Conservation (phyloP, 1,140 invertebrate genomes). For the Macrobrachium nipponense region DNA sequence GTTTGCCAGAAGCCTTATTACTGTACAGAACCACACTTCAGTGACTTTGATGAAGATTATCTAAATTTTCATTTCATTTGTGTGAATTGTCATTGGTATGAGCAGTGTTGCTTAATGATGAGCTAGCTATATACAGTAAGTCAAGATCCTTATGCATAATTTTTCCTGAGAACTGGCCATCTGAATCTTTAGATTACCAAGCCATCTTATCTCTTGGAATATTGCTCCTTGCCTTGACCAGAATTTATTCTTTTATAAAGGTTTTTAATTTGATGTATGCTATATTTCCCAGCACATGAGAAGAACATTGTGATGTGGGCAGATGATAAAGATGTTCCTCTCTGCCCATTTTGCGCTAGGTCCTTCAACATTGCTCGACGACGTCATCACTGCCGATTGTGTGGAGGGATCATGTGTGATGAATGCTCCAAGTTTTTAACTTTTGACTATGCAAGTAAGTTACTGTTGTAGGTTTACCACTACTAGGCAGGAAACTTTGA, state of each 20-base stretch:
- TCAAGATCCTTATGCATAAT: neutral
- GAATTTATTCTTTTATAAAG: no score
- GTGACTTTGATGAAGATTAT: no score
- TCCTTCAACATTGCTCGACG: conserved; percentile 84
- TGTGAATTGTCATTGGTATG: no score
- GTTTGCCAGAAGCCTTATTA: no score
- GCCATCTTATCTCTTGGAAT: neutral
- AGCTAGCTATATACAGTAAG: no score
- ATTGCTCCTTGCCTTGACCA: no score
- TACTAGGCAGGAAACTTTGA: no score
- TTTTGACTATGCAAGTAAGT: conserved; percentile 79
- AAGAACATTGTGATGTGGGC: conserved; percentile 91
- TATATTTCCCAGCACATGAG: conserved; percentile 75
- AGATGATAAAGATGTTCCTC: conserved; percentile 87
- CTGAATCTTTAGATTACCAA: neutral
- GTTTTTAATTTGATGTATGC: conserved; percentile 24
- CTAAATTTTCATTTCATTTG: no score
- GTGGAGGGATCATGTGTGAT: conserved; percentile 95
- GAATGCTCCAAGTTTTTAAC: conserved; percentile 91
- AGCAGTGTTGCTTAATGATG: no score
- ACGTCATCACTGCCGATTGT: conserved; percentile 96
- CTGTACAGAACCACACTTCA: no score
- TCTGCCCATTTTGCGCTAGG: conserved; percentile 92
- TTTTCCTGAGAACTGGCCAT: neutral
- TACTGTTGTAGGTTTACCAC: no score